Base-by-base conservation (phyloP, 2,113 vertebrate genomes). In the Epinephelus cyanopodus region DNA sequence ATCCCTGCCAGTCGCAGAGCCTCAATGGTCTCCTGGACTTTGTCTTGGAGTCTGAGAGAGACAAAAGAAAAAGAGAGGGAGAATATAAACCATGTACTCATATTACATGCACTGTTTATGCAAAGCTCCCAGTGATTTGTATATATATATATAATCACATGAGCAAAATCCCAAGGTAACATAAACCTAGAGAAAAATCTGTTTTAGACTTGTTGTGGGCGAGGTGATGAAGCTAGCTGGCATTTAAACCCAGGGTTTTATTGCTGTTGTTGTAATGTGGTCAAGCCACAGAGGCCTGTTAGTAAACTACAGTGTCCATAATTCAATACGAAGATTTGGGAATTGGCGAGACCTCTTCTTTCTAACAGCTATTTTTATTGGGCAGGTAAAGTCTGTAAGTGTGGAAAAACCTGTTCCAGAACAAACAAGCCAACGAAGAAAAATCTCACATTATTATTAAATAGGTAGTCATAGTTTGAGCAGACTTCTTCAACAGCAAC, bases 21-120 rank as follows among this genome's bases (percentile, higher is more conserved):
- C 92, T 98, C 98, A 63, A 99, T 99, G 2, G 98, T 99, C 94
- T 99, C 98, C 92, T 97, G 97, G 70, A 99, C 98, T 94, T 98
- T 98, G 68, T 99, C 98, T 90, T 99, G 98, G 60, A 99, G 95
- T 67, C 98, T 99, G 78, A 39, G 19, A 25, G 15, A 69, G 19
- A 77, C 14, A 45, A 33, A 21, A 4, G n/a, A 48, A 45, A 33
- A 21, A 4, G n/a, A 48, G 47, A 42, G 50, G 58, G 17, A 63
- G 3, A 19, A 52, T 29, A 42, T 33, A 29, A 12, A n/a, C 2
- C 1, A 33, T 17, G 10, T 5, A 45, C 9, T 33, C 21, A 9
- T 37, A 15, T 47, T 33, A 10, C 5, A 60, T 37, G 21, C 14
- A 3, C 5, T 63, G 23, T 37, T 45, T 33, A 13, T 45, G 19